Evolutionary conservation across 2,113 vertebrate species (phyloP).

Genomic region (Epinephelus cyanopodus): DNA sequence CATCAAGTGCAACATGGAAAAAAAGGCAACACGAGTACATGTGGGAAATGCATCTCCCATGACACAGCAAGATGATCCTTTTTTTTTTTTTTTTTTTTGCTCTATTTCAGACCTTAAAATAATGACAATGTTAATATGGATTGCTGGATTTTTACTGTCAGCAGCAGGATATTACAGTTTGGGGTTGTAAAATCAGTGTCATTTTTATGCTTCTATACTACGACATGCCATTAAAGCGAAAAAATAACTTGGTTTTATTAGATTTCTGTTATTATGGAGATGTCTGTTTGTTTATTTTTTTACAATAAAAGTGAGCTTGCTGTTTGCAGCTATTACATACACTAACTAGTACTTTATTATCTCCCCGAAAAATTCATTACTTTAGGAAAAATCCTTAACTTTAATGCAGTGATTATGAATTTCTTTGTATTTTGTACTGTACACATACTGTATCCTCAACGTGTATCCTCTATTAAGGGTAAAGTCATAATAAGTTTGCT

Average conservation of each 20-base stretch:
- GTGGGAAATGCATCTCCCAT: constrained; percentile 48
- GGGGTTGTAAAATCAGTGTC: constrained; percentile 16
- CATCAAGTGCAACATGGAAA: constrained; percentile 61
- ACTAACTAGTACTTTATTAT: background rate
- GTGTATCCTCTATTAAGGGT: background rate
- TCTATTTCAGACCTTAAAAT: constrained; percentile 52
- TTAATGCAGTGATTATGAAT: background rate
- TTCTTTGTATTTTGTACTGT: background rate
- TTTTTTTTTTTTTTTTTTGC: constrained; percentile 20
- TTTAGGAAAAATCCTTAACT: background rate
- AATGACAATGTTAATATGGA: constrained; percentile 27
- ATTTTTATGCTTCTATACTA: constrained; percentile 31
- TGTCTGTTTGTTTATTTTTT: constrained; percentile 10
- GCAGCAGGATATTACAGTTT: constrained; percentile 57
- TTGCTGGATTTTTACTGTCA: constrained; percentile 41
- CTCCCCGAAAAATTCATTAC: background rate
- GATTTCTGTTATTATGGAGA: constrained; percentile 13
- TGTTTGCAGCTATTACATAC: constrained; percentile 12
- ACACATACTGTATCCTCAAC: background rate
- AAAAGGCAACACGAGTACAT: constrained; percentile 57
- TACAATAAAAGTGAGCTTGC: background rate
- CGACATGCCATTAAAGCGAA: constrained; percentile 21
- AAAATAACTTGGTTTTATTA: constrained; percentile 31
- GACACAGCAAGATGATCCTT: constrained; percentile 30
- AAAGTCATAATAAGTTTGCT: background rate